These are phyloP conservation scores for Agapostemon virescens DNA, from an alignment of 2,888 invertebrate genomes.

Conservation along the genomic window DNA sequence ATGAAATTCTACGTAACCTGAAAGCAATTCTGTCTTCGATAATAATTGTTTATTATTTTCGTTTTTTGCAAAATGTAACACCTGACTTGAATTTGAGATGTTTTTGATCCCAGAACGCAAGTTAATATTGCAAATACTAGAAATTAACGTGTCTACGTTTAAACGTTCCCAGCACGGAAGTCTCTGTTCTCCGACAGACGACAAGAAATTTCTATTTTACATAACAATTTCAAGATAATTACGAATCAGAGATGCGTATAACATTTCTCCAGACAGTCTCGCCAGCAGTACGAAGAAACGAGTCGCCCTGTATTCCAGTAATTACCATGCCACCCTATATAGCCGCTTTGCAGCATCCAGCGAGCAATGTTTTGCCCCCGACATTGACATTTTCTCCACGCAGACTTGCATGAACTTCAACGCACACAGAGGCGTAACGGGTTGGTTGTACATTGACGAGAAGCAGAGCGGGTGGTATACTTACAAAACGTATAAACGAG, in stretches of 20 bases:
- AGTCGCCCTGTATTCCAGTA: constrained; percentile 9
- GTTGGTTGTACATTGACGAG: constrained; percentile 29
- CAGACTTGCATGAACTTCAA: constrained; percentile 35
- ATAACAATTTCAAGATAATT: constrained; percentile 4
- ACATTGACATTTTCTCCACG: constrained; percentile 63
- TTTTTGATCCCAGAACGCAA: neutral
- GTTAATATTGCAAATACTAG: neutral
- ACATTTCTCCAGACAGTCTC: neutral
- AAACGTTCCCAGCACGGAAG: neutral
- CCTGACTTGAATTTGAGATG: too few relatives aligned
- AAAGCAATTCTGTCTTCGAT: too few relatives aligned
- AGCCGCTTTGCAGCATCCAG: constrained; percentile 37
- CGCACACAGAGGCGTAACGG: constrained; percentile 25
- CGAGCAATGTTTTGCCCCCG: constrained; percentile 52
- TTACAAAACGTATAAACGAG: constrained; percentile 38
- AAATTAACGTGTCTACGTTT: neutral
- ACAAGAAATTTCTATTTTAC: neutral
- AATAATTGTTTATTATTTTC: too few relatives aligned
- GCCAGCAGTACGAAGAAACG: neutral
- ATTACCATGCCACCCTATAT: constrained; percentile 19
- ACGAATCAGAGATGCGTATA: constrained; percentile 7
- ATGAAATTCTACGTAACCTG: too few relatives aligned
- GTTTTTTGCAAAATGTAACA: too few relatives aligned
- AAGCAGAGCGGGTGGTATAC: neutral
- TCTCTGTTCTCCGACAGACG: neutral